phyloP scores from a whole-genome alignment of 2,797 vertebrate genomes.

The Nannoperca obscura region DNA sequence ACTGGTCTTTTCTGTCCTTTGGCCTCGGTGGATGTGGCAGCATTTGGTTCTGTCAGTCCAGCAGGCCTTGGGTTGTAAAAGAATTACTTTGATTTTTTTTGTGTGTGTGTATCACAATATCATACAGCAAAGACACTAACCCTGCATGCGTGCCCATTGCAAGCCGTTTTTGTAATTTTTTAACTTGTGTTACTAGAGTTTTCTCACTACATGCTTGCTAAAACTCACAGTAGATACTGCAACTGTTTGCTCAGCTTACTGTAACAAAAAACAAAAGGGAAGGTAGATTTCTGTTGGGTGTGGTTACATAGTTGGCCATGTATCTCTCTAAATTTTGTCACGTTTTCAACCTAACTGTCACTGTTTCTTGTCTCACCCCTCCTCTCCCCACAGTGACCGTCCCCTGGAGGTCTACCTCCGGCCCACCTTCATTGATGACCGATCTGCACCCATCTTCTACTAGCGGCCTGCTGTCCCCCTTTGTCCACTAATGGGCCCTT shows the following conservation, averaged over 20 bases:
- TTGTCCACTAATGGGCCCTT: constrained; percentile 53
- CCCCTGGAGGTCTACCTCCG: constrained; percentile 93
- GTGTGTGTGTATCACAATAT: constrained; percentile 50
- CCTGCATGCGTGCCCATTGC: constrained; percentile 74
- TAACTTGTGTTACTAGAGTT: constrained; percentile 28
- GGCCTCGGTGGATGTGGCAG: constrained; percentile 68
- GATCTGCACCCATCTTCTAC: constrained; percentile 93
- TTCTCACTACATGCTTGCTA: constrained; percentile 78
- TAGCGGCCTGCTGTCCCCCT: constrained; percentile 77
- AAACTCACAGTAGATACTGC: constrained; percentile 64
- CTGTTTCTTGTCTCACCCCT: constrained; percentile 77
- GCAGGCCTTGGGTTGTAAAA: constrained; percentile 76
- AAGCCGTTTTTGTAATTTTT: constrained; percentile 12
- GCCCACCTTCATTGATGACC: constrained; percentile 92
- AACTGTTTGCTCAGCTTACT: constrained; percentile 38
- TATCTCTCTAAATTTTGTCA: constrained; percentile 20
- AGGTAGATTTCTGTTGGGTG: constrained; percentile 49
- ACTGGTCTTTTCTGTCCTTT: constrained; percentile 73
- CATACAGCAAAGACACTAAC: constrained; percentile 74
- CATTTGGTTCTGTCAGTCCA: constrained; percentile 68
- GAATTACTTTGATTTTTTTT: constrained; percentile 30
- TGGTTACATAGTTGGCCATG: constrained; percentile 30
- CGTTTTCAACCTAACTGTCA: constrained; percentile 68
- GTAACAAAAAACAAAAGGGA: constrained; percentile 29
- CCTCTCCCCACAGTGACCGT: constrained; percentile 91